Evolutionary conservation across 2,888 invertebrate species (phyloP), one percentile per base, ranked within the genome.

Genomic region (Norana najaformis): DNA sequence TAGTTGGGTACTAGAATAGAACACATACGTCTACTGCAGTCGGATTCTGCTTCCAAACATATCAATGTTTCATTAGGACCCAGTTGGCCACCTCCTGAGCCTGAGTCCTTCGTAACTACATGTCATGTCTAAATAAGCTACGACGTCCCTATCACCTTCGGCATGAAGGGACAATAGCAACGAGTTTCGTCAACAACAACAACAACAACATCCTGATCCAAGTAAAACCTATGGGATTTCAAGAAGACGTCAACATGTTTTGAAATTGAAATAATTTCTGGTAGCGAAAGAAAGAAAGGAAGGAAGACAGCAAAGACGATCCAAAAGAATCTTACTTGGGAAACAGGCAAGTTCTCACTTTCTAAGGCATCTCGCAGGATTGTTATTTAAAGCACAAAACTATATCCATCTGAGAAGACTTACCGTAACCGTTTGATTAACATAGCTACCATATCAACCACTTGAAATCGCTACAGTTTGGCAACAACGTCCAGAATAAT

Each of bases 101-200:
- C 11, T 69, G 6, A n/a, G n/a, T 69, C 69, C n/a, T 30, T n/a
- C n/a, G 30, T 69, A 69, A 69, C n/a, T 69, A 69, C 69, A 69
- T 69, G 69, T n/a, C 69, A 69, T n/a, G 69, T 69, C 69, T n/a
- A 69, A 69, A 69, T 30, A 69, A 69, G n/a, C 69, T n/a, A 69
- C 69, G 30, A n/a, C 30, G 8, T 30, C n/a, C 30, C 69, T n/a
- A n/a, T 69, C 69, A 69, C 69, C 69, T 16, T 13, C 6, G n/a
- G n/a, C 2, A n/a, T n/a, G n/a, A 8, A 69, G 18, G 0, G 69
- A n/a, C 4, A 11, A 5, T 5, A 23, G 16, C 11, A n/a, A 47
- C 2, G 23, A n/a, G 23, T 23, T 20, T 4, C 4, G 23, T 1
- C 47, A 23, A 23, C 47, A 47, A 13, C 69, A n/a, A 8, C 69